phyloP scores from a whole-genome alignment of 2,888 invertebrate species.

The Drosophila robusta region DNA sequence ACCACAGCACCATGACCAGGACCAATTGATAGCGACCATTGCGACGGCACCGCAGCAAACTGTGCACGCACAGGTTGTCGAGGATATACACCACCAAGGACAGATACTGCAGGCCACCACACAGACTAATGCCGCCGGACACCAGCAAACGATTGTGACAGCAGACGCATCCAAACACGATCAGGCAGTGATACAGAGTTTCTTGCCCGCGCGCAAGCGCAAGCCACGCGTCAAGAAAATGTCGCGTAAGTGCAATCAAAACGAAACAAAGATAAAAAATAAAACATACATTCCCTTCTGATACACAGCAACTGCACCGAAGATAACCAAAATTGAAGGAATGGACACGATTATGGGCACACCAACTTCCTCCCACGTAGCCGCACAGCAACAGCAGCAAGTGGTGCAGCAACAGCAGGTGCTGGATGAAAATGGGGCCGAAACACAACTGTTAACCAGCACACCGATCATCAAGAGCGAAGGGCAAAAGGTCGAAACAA shows the following conservation, averaged over 20 bases:
- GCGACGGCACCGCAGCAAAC: slow-evolving; percentile 85
- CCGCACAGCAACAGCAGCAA: slow-evolving; percentile 62
- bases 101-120: slow-evolving; percentile 83
- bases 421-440: slow-evolving; percentile 78
- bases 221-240: slow-evolving; percentile 86
- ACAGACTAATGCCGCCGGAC: slow-evolving; percentile 78
- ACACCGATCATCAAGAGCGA: slow-evolving; percentile 83
- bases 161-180: slow-evolving; percentile 83
- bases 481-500: slow-evolving; percentile 82
- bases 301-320: slow-evolving; percentile 79
- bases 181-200: slow-evolving; percentile 85
- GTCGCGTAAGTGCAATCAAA: slow-evolving; percentile 78
- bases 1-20: slow-evolving; percentile 85
- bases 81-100: slow-evolving; percentile 84
- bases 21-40: slow-evolving; percentile 85
- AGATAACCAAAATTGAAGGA: slow-evolving; percentile 84
- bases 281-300: not conserved
- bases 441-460: slow-evolving; percentile 74
- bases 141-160: slow-evolving; percentile 83
- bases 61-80: slow-evolving; percentile 85
- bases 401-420: slow-evolving; percentile 73
- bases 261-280: not conserved
- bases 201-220: slow-evolving; percentile 86
- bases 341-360: slow-evolving; percentile 84
- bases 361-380: slow-evolving; percentile 79